These are phyloP conservation scores for Venturia canescens DNA, from an alignment of 1,140 invertebrate species.

Conservation along the genomic window DNA sequence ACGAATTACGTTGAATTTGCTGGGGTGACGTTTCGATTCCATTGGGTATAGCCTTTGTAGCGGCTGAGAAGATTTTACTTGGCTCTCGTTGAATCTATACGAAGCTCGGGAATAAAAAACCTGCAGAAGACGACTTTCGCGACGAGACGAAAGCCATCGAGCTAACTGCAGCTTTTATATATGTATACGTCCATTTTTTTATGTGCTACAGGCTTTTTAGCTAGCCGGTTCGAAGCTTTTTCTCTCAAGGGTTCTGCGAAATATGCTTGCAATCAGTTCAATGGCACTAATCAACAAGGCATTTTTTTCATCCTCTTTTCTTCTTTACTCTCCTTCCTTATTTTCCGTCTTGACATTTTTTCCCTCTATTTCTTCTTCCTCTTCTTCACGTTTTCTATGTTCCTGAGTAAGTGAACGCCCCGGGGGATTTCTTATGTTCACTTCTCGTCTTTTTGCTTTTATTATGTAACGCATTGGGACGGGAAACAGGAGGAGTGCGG, in stretches of 20 bases:
- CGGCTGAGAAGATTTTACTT: not conserved
- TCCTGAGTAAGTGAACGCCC: not conserved
- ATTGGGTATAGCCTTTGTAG: conserved; percentile 11
- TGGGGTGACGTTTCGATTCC: conserved; percentile 2
- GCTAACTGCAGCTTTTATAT: not conserved
- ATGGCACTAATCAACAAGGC: conserved; percentile 62
- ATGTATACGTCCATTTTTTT: not conserved
- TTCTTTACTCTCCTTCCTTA: not conserved
- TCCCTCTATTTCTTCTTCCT: too few species aligned
- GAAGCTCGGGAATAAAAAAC: not conserved
- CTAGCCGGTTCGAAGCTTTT: not conserved
- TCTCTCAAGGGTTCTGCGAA: conserved; percentile 2
- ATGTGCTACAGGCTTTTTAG: not conserved
- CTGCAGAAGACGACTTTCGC: not conserved
- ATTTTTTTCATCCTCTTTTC: conserved; percentile 45
- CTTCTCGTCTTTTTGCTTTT: not conserved
- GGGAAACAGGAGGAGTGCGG: conserved; percentile 39
- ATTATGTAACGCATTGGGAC: conserved; percentile 28
- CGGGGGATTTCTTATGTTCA: not conserved
- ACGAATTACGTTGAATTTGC: conserved; percentile 4
- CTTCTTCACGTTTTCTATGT: not conserved
- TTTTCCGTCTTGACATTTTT: not conserved
- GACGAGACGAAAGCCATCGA: not conserved
- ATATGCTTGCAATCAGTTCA: conserved; percentile 47
- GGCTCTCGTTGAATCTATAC: not conserved